Conservation (phyloP, 1,140 invertebrate species). For the Drosophila nigrodunni region DNA sequence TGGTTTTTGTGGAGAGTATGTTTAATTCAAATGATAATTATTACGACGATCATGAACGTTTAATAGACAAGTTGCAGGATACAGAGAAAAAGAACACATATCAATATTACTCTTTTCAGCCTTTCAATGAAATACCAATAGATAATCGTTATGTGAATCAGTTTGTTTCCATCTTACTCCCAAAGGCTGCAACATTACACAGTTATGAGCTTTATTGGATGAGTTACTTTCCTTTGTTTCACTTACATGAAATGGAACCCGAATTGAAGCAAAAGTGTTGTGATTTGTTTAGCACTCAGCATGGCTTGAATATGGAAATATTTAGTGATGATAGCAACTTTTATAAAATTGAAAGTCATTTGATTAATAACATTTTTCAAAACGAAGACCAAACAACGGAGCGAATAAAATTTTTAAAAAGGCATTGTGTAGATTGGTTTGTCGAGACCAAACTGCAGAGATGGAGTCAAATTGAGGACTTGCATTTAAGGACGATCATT, state of each 20-base stretch:
- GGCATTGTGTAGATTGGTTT: conserved; percentile 54
- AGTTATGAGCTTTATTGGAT: conserved; percentile 32
- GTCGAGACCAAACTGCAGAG: conserved; percentile 9
- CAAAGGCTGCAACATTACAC: no score
- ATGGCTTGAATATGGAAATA: conserved; percentile 33
- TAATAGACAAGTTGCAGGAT: conserved; percentile 44
- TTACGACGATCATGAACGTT: conserved; percentile 23
- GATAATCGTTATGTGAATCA: neutral
- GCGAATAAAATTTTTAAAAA: conserved; percentile 52
- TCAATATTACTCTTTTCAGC: no score
- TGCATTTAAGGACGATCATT: conserved; percentile 40
- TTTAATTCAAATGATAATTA: conserved; percentile 61
- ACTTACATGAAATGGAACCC: conserved; percentile 1
- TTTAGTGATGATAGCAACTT: conserved; percentile 10
- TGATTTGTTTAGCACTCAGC: conserved; percentile 46
- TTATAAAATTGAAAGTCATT: conserved; percentile 36
- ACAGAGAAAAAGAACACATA: conserved; percentile 14
- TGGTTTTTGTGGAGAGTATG: conserved; percentile 63
- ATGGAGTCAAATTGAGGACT: conserved; percentile 38
- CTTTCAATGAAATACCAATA: conserved; percentile 43
- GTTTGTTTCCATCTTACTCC: no score
- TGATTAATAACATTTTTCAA: conserved; percentile 19
- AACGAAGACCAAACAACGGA: conserved; percentile 1
- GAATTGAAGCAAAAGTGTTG: neutral
- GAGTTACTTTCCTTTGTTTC: conserved; percentile 50